Evolutionary conservation across 2,113 vertebrate genomes (phyloP).

Genomic region (Myiopsitta monachus): DNA sequence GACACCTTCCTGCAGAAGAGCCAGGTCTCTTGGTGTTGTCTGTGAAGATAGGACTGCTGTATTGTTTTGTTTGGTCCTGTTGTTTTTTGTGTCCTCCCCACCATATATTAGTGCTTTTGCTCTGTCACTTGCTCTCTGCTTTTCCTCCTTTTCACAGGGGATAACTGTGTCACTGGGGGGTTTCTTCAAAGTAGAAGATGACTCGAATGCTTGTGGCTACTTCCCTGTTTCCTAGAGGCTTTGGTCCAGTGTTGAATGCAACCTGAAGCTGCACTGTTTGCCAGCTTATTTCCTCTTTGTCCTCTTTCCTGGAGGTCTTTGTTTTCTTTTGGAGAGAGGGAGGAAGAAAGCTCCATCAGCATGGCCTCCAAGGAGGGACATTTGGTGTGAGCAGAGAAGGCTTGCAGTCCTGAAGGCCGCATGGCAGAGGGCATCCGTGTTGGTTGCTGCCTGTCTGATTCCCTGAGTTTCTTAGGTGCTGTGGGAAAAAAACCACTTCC

Average conservation of each 20-base stretch:
- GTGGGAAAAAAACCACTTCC: background rate
- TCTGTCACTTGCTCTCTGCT: background rate
- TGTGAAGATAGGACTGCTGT: background rate
- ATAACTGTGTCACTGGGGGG: background rate
- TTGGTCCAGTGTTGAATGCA: background rate
- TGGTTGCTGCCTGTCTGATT: background rate
- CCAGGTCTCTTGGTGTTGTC: background rate
- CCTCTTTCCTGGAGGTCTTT: slow-evolving; percentile 59
- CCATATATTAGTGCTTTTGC: background rate
- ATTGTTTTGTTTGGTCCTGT: background rate
- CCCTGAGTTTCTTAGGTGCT: background rate
- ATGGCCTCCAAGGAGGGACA: background rate
- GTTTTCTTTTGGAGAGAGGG: slow-evolving; percentile 42
- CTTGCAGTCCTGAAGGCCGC: background rate
- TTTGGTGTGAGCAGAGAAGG: background rate
- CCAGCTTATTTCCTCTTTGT: slow-evolving; percentile 54
- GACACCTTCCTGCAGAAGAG: background rate
- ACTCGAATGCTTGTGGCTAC: slow-evolving; percentile 14
- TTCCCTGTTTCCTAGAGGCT: slow-evolving; percentile 56
- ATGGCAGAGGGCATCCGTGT: background rate
- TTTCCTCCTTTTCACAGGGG: slow-evolving; percentile 4
- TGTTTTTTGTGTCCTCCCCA: background rate
- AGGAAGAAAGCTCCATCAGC: slow-evolving; percentile 20
- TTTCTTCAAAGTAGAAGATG: slow-evolving; percentile 23
- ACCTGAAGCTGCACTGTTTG: slow-evolving; percentile 26